A percentile compares a stretch with the other conserved stretches of the same genome.
Evolutionary conservation across 2,113 vertebrate species (phyloP).

Genomic region (Menidia beryllina): DNA sequence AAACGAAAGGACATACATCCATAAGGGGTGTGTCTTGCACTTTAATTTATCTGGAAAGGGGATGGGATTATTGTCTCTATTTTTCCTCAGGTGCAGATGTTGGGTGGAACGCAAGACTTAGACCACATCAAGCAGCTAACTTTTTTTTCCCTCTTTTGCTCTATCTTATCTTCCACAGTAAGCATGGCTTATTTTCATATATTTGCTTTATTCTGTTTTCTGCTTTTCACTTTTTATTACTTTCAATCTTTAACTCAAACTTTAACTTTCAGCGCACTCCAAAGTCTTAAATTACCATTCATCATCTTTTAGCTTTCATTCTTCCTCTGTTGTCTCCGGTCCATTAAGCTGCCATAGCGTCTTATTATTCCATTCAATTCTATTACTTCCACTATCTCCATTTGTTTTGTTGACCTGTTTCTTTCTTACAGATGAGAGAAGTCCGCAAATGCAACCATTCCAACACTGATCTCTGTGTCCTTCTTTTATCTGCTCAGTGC

Average conservation of each 20-base stretch:
- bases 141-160: slow-evolving; percentile 25
- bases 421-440: slow-evolving; percentile 63
- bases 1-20: not conserved
- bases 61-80: slow-evolving; percentile 66
- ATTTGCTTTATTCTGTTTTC: slow-evolving; percentile 22
- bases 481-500: slow-evolving; percentile 62
- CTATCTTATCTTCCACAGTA: slow-evolving; percentile 45
- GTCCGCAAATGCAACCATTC: slow-evolving; percentile 33
- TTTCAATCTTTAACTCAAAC: too few species aligned
- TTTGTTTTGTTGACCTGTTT: slow-evolving; percentile 29
- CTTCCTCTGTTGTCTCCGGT: slow-evolving; percentile 40
- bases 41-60: slow-evolving; percentile 35
- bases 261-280: too few species aligned
- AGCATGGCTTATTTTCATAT: slow-evolving; percentile 51
- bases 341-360: slow-evolving; percentile 35
- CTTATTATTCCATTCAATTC: slow-evolving; percentile 48
- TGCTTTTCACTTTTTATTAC: slow-evolving; percentile 52
- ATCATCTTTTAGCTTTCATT: slow-evolving; percentile 34
- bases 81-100: slow-evolving; percentile 65
- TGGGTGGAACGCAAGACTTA: slow-evolving; percentile 23
- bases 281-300: slow-evolving; percentile 53
- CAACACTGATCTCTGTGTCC: slow-evolving; percentile 43
- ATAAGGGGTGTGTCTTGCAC: slow-evolving; percentile 4
- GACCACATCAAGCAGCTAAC: slow-evolving; percentile 42
- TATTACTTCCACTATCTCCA: slow-evolving; percentile 58